These are phyloP conservation scores for Falco punctatus DNA, from an alignment of 2,113 vertebrate genomes.

Conservation along the genomic window DNA sequence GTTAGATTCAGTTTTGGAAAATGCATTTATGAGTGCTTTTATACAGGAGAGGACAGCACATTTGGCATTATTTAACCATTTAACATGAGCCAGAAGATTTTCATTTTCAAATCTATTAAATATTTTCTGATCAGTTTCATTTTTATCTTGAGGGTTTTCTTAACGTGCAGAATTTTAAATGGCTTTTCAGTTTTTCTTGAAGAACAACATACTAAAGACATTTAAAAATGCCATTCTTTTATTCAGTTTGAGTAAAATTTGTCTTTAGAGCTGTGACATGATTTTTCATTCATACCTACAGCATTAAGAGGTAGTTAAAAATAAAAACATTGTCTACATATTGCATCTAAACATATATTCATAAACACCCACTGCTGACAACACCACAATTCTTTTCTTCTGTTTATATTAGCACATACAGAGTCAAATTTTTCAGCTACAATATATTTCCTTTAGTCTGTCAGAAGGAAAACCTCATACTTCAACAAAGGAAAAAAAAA, in stretches of 20 bases:
- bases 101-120: neutral
- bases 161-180: neutral
- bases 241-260: neutral
- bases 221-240: neutral
- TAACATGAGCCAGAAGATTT: neutral
- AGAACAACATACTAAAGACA: neutral
- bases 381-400: neutral
- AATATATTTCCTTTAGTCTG: slow-evolving; percentile 55
- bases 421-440: slow-evolving; percentile 39
- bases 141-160: neutral
- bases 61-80: slow-evolving; percentile 54
- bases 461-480: slow-evolving; percentile 65
- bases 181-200: neutral
- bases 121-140: neutral
- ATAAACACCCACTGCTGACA: slow-evolving; percentile 42
- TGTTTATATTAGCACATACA: slow-evolving; percentile 33
- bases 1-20: slow-evolving; percentile 78
- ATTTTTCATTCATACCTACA: slow-evolving; percentile 59
- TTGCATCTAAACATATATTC: slow-evolving; percentile 40
- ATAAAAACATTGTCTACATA: slow-evolving; percentile 38
- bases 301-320: slow-evolving; percentile 62
- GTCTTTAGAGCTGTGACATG: slow-evolving; percentile 32
- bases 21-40: slow-evolving; percentile 62
- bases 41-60: neutral
- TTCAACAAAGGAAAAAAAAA: slow-evolving; percentile 40